Percentiles rank a stretch among this genome's conserved stretches.
phyloP scores from a whole-genome alignment of 2,113 vertebrate species.

The Cyprinodon tularosa region DNA sequence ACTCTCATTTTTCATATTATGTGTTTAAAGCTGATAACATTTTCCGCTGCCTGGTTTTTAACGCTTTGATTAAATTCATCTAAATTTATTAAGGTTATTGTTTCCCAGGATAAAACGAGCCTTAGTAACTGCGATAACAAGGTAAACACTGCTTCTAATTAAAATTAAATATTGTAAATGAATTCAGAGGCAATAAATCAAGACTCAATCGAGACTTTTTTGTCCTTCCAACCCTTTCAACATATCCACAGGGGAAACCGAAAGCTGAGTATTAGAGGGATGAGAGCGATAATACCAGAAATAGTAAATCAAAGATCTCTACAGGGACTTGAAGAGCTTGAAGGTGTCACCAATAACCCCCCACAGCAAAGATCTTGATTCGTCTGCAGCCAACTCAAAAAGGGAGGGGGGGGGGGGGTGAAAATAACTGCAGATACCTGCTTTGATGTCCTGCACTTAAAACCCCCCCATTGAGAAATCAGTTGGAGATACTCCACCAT shows the following conservation, averaged over 20 bases:
- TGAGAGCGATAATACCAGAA: not conserved
- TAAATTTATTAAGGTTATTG: not conserved
- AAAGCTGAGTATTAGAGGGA: not conserved
- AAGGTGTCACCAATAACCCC: not conserved
- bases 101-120: not conserved
- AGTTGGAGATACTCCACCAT: not conserved
- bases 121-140: not conserved
- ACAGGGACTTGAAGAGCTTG: constrained; percentile 5
- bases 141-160: not conserved
- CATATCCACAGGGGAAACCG: not conserved
- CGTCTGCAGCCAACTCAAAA: not conserved
- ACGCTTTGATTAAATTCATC: not conserved
- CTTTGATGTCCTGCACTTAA: constrained; percentile 46
- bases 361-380: not conserved
- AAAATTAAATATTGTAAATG: not conserved
- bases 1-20: not conserved
- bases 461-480: constrained; percentile 43
- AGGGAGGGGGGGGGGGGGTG: constrained; percentile 1
- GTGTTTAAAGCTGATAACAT: not conserved
- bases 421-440: constrained; percentile 28
- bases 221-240: not conserved
- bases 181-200: not conserved
- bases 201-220: not conserved
- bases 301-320: not conserved
- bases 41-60: not conserved